Evolutionary conservation across 1,140 invertebrate genomes (phyloP).

Genomic region (Drosophila sulfurigaster): DNA sequence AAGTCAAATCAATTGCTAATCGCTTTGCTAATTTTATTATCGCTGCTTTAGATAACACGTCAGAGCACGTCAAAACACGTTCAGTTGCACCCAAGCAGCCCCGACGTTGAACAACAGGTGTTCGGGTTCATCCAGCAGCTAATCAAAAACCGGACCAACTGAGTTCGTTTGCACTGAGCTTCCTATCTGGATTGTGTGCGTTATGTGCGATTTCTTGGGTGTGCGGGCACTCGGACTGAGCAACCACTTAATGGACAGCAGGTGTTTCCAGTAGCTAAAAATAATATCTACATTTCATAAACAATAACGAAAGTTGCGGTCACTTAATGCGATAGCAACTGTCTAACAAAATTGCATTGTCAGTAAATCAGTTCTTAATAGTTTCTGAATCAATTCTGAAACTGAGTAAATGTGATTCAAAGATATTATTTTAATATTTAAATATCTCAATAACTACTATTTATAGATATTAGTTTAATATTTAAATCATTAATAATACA

Average conservation of each 20-base stretch:
- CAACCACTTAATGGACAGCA: not conserved
- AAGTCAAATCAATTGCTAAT: constrained; percentile 56
- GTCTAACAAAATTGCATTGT: too few relatives aligned
- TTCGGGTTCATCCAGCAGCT: constrained; percentile 20
- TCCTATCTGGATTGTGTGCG: not conserved
- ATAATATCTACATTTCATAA: constrained; percentile 5
- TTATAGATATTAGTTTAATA: too few relatives aligned
- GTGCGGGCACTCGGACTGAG: not conserved
- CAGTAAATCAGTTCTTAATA: too few relatives aligned
- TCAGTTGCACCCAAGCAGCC: constrained; percentile 20
- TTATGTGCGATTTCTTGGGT: not conserved
- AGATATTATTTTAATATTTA: too few relatives aligned
- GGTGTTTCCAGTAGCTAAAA: constrained; percentile 10
- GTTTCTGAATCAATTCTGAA: too few relatives aligned
- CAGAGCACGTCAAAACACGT: constrained; percentile 16
- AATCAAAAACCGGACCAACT: constrained; percentile 6
- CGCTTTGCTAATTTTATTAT: constrained; percentile 49
- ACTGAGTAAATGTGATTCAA: too few relatives aligned
- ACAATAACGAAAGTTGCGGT: not conserved
- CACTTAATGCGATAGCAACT: not conserved
- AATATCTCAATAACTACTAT: too few relatives aligned
- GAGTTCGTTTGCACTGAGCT: constrained; percentile 27
- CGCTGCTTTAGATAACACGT: constrained; percentile 10
- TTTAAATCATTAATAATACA: too few relatives aligned
- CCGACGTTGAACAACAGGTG: constrained; percentile 53